These are phyloP conservation scores for Meteorus cinctellus DNA, from an alignment of 2,888 invertebrate genomes.

Conservation along the genomic window DNA sequence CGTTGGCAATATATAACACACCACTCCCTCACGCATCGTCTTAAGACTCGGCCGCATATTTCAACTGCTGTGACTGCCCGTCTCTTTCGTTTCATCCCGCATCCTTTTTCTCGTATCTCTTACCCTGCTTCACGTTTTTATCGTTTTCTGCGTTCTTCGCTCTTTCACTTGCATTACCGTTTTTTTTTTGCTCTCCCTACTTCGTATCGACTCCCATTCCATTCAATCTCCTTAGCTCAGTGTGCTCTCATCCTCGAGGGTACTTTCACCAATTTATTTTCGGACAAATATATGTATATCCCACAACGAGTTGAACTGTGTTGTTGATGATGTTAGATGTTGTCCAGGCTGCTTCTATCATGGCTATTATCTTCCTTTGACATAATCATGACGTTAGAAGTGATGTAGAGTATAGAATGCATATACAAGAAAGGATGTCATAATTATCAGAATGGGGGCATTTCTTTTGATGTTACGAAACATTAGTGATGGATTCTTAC, in stretches of 20 bases:
- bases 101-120: too few relatives aligned
- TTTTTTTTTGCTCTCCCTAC: not conserved
- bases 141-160: not conserved
- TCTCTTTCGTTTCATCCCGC: not conserved
- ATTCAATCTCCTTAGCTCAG: slow-evolving; percentile 7
- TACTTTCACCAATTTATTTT: slow-evolving; percentile 46
- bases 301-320: too few relatives aligned
- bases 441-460: not conserved
- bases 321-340: too few relatives aligned
- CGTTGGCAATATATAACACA: slow-evolving; percentile 31
- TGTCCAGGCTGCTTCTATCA: not conserved
- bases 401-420: not conserved
- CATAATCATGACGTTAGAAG: not conserved
- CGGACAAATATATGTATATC: slow-evolving; percentile 26
- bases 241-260: slow-evolving; percentile 31
- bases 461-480: slow-evolving; percentile 55
- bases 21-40: slow-evolving; percentile 9
- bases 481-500: slow-evolving; percentile 48
- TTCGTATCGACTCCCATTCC: not conserved
- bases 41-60: slow-evolving; percentile 30
- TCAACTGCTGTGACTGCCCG: slow-evolving; percentile 30
- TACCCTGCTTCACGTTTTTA: not conserved
- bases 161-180: slow-evolving; percentile 6
- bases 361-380: not conserved
- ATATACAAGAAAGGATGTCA: not conserved